phyloP scores from a whole-genome alignment of 1,140 invertebrate species.

The Idris sp. region DNA sequence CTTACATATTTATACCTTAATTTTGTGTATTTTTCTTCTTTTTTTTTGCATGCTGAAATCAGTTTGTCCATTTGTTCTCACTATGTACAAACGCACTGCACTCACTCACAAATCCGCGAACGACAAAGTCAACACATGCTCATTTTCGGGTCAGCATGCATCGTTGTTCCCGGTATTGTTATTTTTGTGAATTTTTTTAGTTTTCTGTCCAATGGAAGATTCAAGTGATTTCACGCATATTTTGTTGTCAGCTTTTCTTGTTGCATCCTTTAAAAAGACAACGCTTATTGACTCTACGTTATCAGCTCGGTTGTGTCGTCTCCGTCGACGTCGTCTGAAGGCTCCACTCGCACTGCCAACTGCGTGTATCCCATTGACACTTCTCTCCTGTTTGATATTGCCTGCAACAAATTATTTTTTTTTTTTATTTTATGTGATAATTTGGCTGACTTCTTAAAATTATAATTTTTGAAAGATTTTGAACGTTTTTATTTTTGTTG shows the following conservation, averaged over 20 bases:
- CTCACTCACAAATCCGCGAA: conserved; percentile 36
- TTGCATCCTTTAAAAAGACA: too few relatives aligned
- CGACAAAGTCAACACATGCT: conserved; percentile 17
- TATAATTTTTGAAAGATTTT: too few relatives aligned
- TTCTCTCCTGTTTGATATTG: conserved; percentile 71
- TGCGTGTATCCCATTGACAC: conserved; percentile 74
- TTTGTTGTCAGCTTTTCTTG: too few relatives aligned
- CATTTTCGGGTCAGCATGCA: conserved; percentile 5
- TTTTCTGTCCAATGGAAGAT: conserved; percentile 8
- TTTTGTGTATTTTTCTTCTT: conserved; percentile 12
- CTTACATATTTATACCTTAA: conserved; percentile 10
- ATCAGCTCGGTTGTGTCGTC: conserved; percentile 75
- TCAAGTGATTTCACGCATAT: neutral
- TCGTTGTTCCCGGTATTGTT: conserved; percentile 8
- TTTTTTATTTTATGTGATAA: too few relatives aligned
- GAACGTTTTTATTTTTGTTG: neutral
- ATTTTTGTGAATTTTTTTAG: conserved; percentile 6
- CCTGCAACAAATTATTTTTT: conserved; percentile 42
- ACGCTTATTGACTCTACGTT: conserved; percentile 67
- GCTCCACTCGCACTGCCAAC: conserved; percentile 71
- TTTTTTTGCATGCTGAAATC: conserved; percentile 15
- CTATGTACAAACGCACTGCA: conserved; percentile 54
- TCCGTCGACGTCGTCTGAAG: conserved; percentile 69
- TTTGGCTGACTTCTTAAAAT: too few relatives aligned
- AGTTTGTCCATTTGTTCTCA: conserved; percentile 29